These are phyloP conservation scores for Anticlea derivata DNA, from an alignment of 2,888 invertebrate genomes.

Conservation along the genomic window DNA sequence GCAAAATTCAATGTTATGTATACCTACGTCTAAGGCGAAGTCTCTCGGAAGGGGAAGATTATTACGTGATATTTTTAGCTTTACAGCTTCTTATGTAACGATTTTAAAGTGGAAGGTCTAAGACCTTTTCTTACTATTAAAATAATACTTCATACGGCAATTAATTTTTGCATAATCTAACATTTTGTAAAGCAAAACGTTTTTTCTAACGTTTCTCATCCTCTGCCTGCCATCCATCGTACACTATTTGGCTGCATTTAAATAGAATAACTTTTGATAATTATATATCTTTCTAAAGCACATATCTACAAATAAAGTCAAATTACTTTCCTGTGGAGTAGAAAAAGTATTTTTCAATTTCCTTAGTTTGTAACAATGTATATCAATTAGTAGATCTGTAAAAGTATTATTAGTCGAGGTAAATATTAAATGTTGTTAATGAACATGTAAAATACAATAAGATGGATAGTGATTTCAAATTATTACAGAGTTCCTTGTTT, in stretches of 20 bases:
- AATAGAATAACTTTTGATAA: conserved; percentile 41
- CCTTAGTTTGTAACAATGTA: conserved; percentile 40
- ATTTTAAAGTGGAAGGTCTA: conserved; percentile 61
- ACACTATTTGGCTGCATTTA: conserved; percentile 29
- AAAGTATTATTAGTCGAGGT: conserved; percentile 70
- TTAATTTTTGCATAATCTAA: conserved; percentile 34
- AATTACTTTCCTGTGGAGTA: conserved; percentile 55
- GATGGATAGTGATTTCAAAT: conserved; percentile 6
- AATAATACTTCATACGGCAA: conserved; percentile 43
- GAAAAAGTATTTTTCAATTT: conserved; percentile 43
- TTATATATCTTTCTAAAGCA: conserved; percentile 66
- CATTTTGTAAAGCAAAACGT: conserved; percentile 26
- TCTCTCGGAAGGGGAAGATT: conserved; percentile 68
- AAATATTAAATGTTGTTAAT: conserved; percentile 47
- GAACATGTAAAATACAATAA: conserved; percentile 36
- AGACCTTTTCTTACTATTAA: conserved; percentile 54
- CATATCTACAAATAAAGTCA: conserved; percentile 71
- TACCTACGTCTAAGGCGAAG: conserved; percentile 59
- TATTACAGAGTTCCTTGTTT: conserved; percentile 13
- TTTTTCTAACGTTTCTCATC: conserved; percentile 33
- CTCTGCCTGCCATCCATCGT: conserved; percentile 32
- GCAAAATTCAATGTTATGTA: conserved; percentile 61
- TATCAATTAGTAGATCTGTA: conserved; percentile 52
- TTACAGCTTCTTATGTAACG: conserved; percentile 74
- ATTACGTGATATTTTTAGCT: conserved; percentile 77